Base-by-base conservation (phyloP, 1,140 invertebrate species). In the Brachionus plicatilis region DNA sequence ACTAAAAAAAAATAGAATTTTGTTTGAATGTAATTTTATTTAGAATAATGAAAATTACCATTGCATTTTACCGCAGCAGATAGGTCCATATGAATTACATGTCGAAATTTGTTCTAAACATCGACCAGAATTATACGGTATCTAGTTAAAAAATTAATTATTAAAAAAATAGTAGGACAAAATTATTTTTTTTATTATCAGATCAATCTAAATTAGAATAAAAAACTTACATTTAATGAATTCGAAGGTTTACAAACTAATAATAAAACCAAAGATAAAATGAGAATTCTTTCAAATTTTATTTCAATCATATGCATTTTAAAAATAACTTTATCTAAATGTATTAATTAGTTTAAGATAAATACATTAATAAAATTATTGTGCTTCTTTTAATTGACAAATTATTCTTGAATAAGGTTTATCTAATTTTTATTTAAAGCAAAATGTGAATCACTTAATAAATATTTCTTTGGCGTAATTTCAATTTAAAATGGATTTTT, bases 1-100 rank as follows among this genome's bases (percentile, higher is more conserved):
- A 50, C 72, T 76, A 53, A 14, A 76, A 29, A 27, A 43, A 45
- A 43, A 17, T 6, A 45, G 5, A 37, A 37, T 37, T 0, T 7
- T 37, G 3, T 29, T 29, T 29, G 6, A 7, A 37, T 37, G 7
- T 76, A 24, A 47, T 47, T 47, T 33, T 24, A 12, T 45, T 41
- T 8, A 75, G 37, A 27, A 27, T 24, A n/a, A 65, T 68, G 33
- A 76, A 9, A 47, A 4, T 76, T 27, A 76, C 72, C 72, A 76
- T 50, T 76, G 43, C 72, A 76, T 76, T 76, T 76, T 47, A n/a
- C 72, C 72, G 43, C 72, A 76, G 20, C 72, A 76, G 12, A 47
- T 27, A 24, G 72, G 43, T 1, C 72, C 72, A 50, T 76, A 76
- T 14, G 72, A 50, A 76, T 76, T 47, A 53, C 72, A 76, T 12